phyloP scores from a whole-genome alignment of 1,140 invertebrate genomes.

The Meteorus sp. region DNA sequence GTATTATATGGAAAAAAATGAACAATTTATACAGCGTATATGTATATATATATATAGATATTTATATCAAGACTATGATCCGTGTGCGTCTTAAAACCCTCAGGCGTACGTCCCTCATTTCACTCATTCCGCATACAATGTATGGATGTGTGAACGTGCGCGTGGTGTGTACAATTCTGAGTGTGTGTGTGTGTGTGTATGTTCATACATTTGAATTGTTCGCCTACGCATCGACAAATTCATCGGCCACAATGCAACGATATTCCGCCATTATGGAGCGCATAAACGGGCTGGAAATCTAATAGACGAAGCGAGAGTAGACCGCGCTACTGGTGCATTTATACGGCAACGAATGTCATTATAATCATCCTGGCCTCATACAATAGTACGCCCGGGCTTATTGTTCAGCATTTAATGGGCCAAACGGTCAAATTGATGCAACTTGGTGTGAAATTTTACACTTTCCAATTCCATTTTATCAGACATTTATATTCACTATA shows the following conservation, averaged over 20 bases:
- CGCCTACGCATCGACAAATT: not conserved
- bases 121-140: too few species aligned
- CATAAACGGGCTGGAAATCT: not conserved
- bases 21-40: too few species aligned
- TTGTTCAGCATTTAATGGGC: not conserved
- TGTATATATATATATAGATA: too few species aligned
- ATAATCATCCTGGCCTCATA: not conserved
- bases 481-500: too few species aligned
- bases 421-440: constrained; percentile 3
- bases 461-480: too few species aligned
- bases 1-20: too few species aligned
- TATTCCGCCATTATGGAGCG: not conserved
- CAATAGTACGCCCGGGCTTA: not conserved
- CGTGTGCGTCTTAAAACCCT: too few species aligned
- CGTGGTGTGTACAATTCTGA: too few species aligned
- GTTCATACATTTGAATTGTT: not conserved
- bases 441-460: not conserved
- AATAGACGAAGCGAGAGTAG: not conserved
- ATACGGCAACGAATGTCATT: constrained; percentile 1
- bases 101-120: too few species aligned
- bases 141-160: too few species aligned
- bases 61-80: too few species aligned
- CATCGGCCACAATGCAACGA: not conserved
- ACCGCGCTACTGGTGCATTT: not conserved
- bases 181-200: too few species aligned